Evolutionary conservation across 2,113 vertebrate genomes (phyloP).

Genomic region (Atrichornis clamosus): DNA sequence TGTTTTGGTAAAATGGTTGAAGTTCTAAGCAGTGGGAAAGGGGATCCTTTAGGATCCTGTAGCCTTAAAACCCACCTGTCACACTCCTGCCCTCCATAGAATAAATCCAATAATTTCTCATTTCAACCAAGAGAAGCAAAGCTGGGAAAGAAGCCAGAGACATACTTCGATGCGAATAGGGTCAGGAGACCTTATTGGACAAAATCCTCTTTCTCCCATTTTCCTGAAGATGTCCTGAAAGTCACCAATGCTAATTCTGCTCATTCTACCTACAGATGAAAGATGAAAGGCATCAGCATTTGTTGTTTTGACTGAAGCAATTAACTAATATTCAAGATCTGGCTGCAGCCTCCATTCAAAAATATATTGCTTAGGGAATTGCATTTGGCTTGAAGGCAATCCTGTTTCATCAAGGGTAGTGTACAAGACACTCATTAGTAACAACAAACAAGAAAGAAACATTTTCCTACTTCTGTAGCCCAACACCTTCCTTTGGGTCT

Average conservation of each 20-base stretch:
- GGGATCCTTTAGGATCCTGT: neutral
- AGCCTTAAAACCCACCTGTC: neutral
- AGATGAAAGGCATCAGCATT: neutral
- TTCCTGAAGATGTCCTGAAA: neutral
- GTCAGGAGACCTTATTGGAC: neutral
- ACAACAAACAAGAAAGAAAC: neutral
- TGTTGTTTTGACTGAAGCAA: neutral
- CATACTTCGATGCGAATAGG: neutral
- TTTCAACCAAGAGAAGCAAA: slow-evolving; percentile 33
- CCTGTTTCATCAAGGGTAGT: neutral
- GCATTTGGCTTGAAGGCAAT: neutral
- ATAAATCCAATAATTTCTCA: slow-evolving; percentile 27
- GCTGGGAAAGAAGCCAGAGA: neutral
- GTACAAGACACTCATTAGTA: neutral
- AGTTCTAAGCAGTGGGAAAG: neutral
- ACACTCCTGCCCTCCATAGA: neutral
- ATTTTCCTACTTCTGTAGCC: neutral
- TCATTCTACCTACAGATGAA: neutral
- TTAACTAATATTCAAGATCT: slow-evolving; percentile 12
- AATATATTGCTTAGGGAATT: neutral
- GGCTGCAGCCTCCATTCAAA: neutral
- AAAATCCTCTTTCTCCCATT: neutral
- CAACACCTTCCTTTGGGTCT: neutral
- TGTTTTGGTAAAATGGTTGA: neutral
- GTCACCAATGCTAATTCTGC: neutral